phyloP scores from a whole-genome alignment of 2,888 invertebrate genomes.

The Macropis europaea region DNA sequence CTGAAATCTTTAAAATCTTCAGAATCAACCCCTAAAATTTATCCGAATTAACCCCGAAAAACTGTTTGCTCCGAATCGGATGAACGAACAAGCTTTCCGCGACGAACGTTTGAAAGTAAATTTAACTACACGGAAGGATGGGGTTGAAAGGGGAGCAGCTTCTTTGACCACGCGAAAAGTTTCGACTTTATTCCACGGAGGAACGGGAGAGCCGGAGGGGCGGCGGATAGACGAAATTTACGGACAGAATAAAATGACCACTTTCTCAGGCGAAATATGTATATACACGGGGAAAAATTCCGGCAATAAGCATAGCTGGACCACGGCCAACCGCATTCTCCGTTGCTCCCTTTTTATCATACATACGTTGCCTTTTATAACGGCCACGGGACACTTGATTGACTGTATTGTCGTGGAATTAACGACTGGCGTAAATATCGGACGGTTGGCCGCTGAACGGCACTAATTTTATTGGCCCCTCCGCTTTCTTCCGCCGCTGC shows the following conservation, averaged over 20 bases:
- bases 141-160: not conserved
- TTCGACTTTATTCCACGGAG: slow-evolving; percentile 15
- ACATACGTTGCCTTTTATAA: slow-evolving; percentile 54
- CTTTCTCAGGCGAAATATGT: slow-evolving; percentile 56
- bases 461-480: slow-evolving; percentile 43
- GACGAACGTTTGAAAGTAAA: no score
- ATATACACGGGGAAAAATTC: slow-evolving; percentile 54
- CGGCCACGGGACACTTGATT: slow-evolving; percentile 44
- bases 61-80: no score
- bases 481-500: not conserved
- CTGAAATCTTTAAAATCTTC: no score
- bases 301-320: slow-evolving; percentile 62
- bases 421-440: slow-evolving; percentile 47
- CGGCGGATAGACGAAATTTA: slow-evolving; percentile 56
- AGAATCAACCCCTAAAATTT: no score
- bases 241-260: slow-evolving; percentile 58
- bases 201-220: not conserved
- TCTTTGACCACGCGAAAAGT: slow-evolving; percentile 18
- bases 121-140: not conserved
- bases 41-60: no score
- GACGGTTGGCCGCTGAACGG: not conserved
- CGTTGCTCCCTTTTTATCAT: slow-evolving; percentile 51
- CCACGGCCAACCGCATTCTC: slow-evolving; percentile 56
- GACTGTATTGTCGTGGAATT: slow-evolving; percentile 56
- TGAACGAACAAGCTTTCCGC: no score